Conservation (phyloP, 2,888 invertebrate species). For the Cephus nigrinus region DNA sequence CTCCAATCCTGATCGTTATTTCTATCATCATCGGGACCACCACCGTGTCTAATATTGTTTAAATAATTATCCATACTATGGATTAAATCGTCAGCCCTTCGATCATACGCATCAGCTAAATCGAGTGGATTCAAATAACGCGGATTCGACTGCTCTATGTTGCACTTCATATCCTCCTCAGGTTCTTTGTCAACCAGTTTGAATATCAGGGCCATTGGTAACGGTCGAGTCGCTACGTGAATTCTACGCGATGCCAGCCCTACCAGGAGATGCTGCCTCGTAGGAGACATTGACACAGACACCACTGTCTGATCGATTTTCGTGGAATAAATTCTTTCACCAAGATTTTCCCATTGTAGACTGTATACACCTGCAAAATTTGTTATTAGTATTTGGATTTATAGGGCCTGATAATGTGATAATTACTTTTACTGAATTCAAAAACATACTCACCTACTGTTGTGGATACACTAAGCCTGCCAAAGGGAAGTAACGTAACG, state of each 20-base stretch:
- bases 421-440: background rate
- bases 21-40: background rate
- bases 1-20: slow-evolving; percentile 28
- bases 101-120: slow-evolving; percentile 58
- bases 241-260: slow-evolving; percentile 79
- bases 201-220: slow-evolving; percentile 58
- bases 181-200: slow-evolving; percentile 45
- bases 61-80: slow-evolving; percentile 25
- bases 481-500: slow-evolving; percentile 80
- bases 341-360: slow-evolving; percentile 78
- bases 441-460: slow-evolving; percentile 74
- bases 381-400: background rate
- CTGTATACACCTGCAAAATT: slow-evolving; percentile 78
- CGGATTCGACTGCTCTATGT: slow-evolving; percentile 26
- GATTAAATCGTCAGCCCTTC: slow-evolving; percentile 37
- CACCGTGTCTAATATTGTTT: slow-evolving; percentile 16
- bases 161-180: slow-evolving; percentile 28
- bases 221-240: slow-evolving; percentile 63
- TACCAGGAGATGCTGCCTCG: slow-evolving; percentile 81
- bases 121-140: slow-evolving; percentile 31
- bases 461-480: slow-evolving; percentile 77
- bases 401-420: background rate
- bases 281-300: slow-evolving; percentile 87
- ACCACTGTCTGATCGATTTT: slow-evolving; percentile 83
- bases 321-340: slow-evolving; percentile 83